Conservation (phyloP, 1,140 invertebrate species). For the Trichonephila inaurata region DNA sequence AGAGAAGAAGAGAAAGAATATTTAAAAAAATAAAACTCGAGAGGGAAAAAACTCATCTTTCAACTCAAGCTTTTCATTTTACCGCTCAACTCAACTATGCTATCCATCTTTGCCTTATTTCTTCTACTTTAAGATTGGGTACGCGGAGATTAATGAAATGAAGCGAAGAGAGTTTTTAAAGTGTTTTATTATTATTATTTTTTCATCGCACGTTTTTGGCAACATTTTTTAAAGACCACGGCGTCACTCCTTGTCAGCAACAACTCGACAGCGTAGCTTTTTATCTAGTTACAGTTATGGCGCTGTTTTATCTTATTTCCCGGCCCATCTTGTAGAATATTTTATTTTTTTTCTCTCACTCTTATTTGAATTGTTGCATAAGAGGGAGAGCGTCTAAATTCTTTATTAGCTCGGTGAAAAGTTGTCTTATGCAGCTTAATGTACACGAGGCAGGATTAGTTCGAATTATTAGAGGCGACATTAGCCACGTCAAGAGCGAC, state of each 20-base stretch:
- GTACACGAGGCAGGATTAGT: conserved; percentile 67
- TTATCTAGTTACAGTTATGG: conserved; percentile 75
- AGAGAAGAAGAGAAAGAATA: not conserved
- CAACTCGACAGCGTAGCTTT: conserved; percentile 73
- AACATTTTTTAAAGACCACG: conserved; percentile 54
- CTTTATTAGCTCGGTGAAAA: conserved; percentile 76
- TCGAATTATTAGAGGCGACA: conserved; percentile 71
- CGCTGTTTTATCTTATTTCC: conserved; percentile 68
- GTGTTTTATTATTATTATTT: conserved; percentile 30
- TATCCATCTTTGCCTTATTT: conserved; percentile 69
- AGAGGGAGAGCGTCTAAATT: conserved; percentile 67
- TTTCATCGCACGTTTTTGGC: conserved; percentile 55
- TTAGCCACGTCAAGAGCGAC: conserved; percentile 39
- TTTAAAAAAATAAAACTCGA: not conserved
- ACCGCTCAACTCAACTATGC: conserved; percentile 67
- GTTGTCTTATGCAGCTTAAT: conserved; percentile 73
- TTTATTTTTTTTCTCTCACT: conserved; percentile 33
- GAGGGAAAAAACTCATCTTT: conserved; percentile 51
- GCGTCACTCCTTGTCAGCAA: conserved; percentile 70
- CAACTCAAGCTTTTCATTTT: conserved; percentile 74
- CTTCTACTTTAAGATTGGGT: conserved; percentile 54
- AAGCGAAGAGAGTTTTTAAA: conserved; percentile 71
- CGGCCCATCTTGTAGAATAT: conserved; percentile 24
- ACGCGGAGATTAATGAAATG: conserved; percentile 74
- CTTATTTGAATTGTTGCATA: conserved; percentile 11